These are phyloP conservation scores for Allacma fusca DNA, from an alignment of 2,888 invertebrate genomes.

Conservation along the genomic window DNA sequence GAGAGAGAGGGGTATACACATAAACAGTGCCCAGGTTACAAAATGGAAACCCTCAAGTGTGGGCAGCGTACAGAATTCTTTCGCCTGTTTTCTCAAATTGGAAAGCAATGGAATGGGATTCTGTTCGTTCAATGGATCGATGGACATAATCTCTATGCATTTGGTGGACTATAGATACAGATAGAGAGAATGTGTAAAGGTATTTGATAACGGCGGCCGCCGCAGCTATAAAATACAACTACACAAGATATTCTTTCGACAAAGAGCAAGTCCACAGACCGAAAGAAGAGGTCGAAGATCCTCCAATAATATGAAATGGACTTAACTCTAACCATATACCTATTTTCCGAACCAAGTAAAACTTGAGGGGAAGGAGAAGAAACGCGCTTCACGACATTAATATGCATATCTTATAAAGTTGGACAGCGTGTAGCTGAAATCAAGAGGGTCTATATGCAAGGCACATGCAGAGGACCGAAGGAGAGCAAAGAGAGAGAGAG, in stretches of 20 bases:
- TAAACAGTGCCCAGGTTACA: background rate
- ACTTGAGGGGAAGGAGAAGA: background rate
- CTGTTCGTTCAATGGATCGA: constrained; percentile 31
- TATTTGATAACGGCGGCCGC: background rate
- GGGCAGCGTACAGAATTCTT: constrained; percentile 31
- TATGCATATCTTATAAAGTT: constrained; percentile 35
- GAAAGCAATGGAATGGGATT: constrained; percentile 40
- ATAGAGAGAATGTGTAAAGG: constrained; percentile 28
- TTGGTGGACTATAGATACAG: constrained; percentile 3
- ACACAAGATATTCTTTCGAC: constrained; percentile 7
- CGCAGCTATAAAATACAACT: background rate
- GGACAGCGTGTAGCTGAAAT: constrained; percentile 21
- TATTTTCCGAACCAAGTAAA: constrained; percentile 1
- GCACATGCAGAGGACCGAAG: constrained; percentile 1
- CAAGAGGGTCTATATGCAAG: background rate
- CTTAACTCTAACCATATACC: constrained; percentile 14
- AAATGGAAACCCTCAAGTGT: constrained; percentile 18
- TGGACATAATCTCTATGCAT: constrained; percentile 26
- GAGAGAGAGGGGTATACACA: background rate
- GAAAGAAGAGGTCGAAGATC: constrained; percentile 23
- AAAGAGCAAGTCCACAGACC: constrained; percentile 9
- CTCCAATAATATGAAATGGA: constrained; percentile 37
- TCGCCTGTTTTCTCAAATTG: constrained; percentile 35
- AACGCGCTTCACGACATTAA: constrained; percentile 12
- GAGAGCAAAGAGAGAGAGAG: constrained; percentile 14